Percentiles rank a stretch among this genome's conserved stretches.
These are phyloP conservation scores for Geotrupes spiniger DNA, from an alignment of 2,888 invertebrate genomes.

Conservation along the genomic window DNA sequence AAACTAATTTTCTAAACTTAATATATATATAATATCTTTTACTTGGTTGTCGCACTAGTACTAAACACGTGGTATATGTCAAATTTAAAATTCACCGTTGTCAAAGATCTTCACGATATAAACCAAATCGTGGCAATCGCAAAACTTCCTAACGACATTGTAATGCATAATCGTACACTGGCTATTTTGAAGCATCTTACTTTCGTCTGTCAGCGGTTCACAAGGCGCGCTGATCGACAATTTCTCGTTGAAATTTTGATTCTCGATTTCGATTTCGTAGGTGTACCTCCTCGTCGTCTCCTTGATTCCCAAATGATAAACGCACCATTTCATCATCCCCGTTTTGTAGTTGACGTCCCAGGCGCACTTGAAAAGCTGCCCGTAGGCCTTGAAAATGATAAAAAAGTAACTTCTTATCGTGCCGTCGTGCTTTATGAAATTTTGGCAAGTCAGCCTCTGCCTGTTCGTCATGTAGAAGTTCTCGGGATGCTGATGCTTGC, in stretches of 20 bases:
- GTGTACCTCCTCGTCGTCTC: neutral
- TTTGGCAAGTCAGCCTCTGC: constrained; percentile 10
- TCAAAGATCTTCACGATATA: constrained; percentile 21
- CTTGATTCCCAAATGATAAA: constrained; percentile 22
- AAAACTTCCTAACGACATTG: constrained; percentile 23
- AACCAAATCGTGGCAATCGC: constrained; percentile 21
- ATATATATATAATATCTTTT: no score
- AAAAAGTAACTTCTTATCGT: constrained; percentile 4
- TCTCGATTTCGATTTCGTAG: constrained; percentile 19
- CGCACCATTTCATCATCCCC: constrained; percentile 31
- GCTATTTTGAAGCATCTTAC: constrained; percentile 5
- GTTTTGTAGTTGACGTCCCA: constrained; percentile 29
- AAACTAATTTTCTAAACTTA: no score
- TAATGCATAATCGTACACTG: constrained; percentile 26
- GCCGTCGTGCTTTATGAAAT: constrained; percentile 12
- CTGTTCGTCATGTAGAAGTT: constrained; percentile 24
- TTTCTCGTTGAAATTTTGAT: constrained; percentile 16
- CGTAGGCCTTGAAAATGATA: constrained; percentile 25
- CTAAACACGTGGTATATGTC: no score
- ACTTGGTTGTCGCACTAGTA: no score
- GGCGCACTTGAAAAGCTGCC: constrained; percentile 30
- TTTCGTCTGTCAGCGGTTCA: constrained; percentile 4
- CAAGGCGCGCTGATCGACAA: constrained; percentile 13
- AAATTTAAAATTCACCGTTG: neutral
- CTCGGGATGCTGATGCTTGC: constrained; percentile 25